phyloP scores from a whole-genome alignment of 2,888 invertebrate species.

The Iphiclides podalirius region DNA sequence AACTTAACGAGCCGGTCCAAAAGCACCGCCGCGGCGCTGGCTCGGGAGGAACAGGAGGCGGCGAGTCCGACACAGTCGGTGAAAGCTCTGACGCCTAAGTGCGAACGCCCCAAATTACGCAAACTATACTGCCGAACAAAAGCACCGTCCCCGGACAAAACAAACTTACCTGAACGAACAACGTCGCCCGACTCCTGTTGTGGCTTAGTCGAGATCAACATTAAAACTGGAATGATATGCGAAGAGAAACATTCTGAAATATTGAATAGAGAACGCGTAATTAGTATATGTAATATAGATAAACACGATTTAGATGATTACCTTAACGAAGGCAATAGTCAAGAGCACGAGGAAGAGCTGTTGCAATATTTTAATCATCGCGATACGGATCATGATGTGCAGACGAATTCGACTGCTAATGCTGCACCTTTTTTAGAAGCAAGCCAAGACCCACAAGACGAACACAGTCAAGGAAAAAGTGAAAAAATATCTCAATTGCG shows the following conservation, averaged over 20 bases:
- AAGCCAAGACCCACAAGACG: conserved; percentile 69
- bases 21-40: conserved; percentile 80
- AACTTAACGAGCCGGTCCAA: conserved; percentile 79
- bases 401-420: conserved; percentile 31
- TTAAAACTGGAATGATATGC: conserved; percentile 68
- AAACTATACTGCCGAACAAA: conserved; percentile 45
- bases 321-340: conserved; percentile 86
- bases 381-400: conserved; percentile 46
- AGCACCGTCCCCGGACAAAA: conserved; percentile 56
- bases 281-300: conserved; percentile 88
- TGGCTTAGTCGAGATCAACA: conserved; percentile 71
- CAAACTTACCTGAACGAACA: conserved; percentile 54
- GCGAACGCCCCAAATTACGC: conserved; percentile 46
- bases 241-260: conserved; percentile 76
- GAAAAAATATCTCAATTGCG: conserved; percentile 87
- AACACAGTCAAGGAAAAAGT: conserved; percentile 75
- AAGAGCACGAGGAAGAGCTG: conserved; percentile 91
- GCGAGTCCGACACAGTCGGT: conserved; percentile 76
- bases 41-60: conserved; percentile 77
- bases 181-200: conserved; percentile 71
- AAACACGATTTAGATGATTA: conserved; percentile 91
- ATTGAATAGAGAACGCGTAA: conserved; percentile 83
- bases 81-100: conserved; percentile 72
- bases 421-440: conserved; percentile 63
- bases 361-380: conserved; percentile 88